Evolutionary conservation across 2,113 vertebrate species (phyloP), one percentile per base, ranked within the genome.

Genomic region (Spilogale gracilis): DNA sequence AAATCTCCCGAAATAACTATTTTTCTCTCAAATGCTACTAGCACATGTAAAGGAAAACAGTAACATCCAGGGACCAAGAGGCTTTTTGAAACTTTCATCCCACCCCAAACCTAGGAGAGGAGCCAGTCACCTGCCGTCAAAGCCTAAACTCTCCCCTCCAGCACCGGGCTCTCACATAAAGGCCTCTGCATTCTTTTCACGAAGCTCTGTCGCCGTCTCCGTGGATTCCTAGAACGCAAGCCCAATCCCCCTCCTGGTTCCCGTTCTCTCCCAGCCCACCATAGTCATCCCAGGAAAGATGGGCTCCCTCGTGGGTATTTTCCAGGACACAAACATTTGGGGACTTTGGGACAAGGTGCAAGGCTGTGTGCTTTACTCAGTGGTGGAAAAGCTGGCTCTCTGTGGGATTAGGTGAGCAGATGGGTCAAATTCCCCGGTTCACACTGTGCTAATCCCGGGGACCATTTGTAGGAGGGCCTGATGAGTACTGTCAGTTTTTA

Each of bases 141-240:
- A 89, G 50, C 94, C 45, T 38, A 63, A 74, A 48, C 76, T 78
- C 71, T 96, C 76, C n/a, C n/a, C 14, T 38, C 45, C 71, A 90
- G 95, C 32, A 27, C 60, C 73, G 38, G 94, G 78, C 58, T 86
- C 95, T 93, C 93, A 84, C 92, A 86, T 94, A 95, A 96, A 91
- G 87, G 98, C 97, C 86, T 95, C 81, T 97, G 95, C 56, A 73
- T 95, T 98, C 97, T 91, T 74, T 92, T 94, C 91, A 92, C 88
- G 83, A 23, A 94, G 82, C 27, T 65, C 0, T 89, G 80, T 97
- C 95, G 32, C n/a, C 18, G 16, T 52, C 67, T 45, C 10, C 67
- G 9, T 10, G 25, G 50, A 27, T n/a, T 73, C n/a, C 97, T 91
- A 56, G 96, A 98, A 96, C 83, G 88, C 76, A 98, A 98, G 97